Conservation (phyloP, 2,797 vertebrate genomes). For the Garrulus glandarius region DNA sequence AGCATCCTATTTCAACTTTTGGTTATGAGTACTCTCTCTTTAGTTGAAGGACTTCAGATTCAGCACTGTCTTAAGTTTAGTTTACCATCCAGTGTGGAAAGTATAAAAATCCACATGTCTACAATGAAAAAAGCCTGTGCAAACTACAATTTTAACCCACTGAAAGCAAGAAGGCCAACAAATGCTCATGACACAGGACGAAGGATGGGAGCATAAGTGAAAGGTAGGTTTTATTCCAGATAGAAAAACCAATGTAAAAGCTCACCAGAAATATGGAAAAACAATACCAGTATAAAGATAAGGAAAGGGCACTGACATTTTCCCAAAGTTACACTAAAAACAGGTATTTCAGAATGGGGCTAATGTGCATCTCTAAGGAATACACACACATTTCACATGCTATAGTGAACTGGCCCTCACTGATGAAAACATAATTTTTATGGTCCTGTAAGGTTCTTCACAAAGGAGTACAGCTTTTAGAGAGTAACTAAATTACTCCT, state of each 20-base stretch:
- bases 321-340: background rate
- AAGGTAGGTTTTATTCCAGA: background rate
- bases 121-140: background rate
- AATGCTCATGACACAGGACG: background rate
- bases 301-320: background rate
- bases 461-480: background rate
- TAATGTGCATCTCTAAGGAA: background rate
- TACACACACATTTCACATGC: background rate
- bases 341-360: background rate
- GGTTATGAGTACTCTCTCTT: background rate
- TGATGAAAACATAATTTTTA: background rate
- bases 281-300: background rate
- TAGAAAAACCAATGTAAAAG: background rate
- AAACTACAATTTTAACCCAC: background rate
- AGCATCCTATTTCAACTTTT: background rate
- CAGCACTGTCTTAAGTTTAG: background rate
- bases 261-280: background rate
- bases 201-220: background rate
- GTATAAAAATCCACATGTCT: background rate
- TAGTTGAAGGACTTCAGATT: background rate
- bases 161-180: background rate
- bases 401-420: background rate
- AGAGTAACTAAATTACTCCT: background rate
- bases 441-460: background rate
- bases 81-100: background rate